Conservation (phyloP, 2,797 vertebrate genomes). For the Rhinoraja longicauda region DNA sequence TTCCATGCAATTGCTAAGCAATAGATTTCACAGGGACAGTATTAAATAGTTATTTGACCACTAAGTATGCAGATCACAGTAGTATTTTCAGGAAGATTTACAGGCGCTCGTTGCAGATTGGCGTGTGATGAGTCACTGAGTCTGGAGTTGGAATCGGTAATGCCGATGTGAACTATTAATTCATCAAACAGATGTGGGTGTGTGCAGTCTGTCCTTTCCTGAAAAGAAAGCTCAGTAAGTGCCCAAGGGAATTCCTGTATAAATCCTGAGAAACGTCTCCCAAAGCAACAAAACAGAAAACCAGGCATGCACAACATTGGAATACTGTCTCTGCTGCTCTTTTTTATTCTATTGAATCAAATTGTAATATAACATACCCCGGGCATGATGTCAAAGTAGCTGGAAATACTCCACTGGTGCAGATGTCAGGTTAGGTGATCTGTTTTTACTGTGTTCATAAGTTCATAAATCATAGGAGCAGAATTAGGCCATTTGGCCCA, state of each 20-base stretch:
- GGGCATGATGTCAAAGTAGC: not conserved
- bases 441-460: not conserved
- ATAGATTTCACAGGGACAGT: not conserved
- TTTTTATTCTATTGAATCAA: not conserved
- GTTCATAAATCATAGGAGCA: too few relatives aligned
- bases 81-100: not conserved
- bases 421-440: not conserved
- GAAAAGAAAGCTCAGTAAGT: not conserved
- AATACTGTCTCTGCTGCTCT: not conserved
- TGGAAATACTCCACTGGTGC: not conserved
- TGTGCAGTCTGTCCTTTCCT: not conserved
- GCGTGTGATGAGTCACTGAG: slow-evolving; percentile 6
- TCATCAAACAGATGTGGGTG: not conserved
- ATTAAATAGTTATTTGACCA: not conserved
- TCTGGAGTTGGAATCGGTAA: not conserved
- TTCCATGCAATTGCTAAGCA: not conserved
- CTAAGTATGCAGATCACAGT: not conserved
- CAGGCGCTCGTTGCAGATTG: not conserved
- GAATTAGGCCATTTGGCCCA: too few relatives aligned
- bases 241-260: slow-evolving; percentile 13
- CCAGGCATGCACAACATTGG: not conserved
- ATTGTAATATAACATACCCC: not conserved
- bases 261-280: not conserved
- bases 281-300: not conserved
- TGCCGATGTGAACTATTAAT: not conserved